Evolutionary conservation across 2,888 invertebrate species (phyloP), one percentile per base, ranked within the genome.

Genomic region (Pristionchus entomophagus): DNA sequence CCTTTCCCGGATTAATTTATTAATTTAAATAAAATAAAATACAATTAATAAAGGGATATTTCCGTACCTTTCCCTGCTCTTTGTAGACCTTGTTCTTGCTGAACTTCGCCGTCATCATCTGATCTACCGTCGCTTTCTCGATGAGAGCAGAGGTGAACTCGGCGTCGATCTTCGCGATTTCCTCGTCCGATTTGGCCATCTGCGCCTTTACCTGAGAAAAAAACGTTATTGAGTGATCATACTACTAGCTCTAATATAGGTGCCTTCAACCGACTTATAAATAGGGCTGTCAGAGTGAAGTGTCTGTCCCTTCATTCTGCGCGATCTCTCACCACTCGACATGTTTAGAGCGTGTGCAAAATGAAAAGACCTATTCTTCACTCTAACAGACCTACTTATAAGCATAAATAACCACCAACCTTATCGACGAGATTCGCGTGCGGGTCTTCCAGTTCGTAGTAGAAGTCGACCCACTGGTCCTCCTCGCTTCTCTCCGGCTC

Each of bases 361-460:
- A n/a, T n/a, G n/a, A n/a, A n/a, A n/a, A n/a, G n/a, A n/a, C n/a
- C n/a, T n/a, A n/a, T n/a, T n/a, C n/a, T n/a, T n/a, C n/a, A n/a
- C n/a, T n/a, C n/a, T n/a, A n/a, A n/a, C n/a, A n/a, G n/a, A n/a
- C n/a, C n/a, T n/a, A n/a, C n/a, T n/a, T n/a, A n/a, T n/a, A n/a
- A n/a, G n/a, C n/a, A n/a, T n/a, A n/a, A n/a, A n/a, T n/a, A n/a
- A n/a, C n/a, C n/a, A 19, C 45, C 2, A 2, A 84, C 73, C 85
- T 85, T 51, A 22, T 77, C 56, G 53, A 85, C 26, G 22, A 85
- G 35, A 22, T 73, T 41, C 53, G 10, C 35, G 45, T 85, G 45
- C 12, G 85, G 85, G 32, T 85, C 85, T 29, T 38, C 35, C 56
- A 85, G 77, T 19, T 85, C 85, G 45, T 85, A 85, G 85, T 77